Conservation (phyloP, 1,140 invertebrate genomes). For the Pachypeltis micranthus region DNA sequence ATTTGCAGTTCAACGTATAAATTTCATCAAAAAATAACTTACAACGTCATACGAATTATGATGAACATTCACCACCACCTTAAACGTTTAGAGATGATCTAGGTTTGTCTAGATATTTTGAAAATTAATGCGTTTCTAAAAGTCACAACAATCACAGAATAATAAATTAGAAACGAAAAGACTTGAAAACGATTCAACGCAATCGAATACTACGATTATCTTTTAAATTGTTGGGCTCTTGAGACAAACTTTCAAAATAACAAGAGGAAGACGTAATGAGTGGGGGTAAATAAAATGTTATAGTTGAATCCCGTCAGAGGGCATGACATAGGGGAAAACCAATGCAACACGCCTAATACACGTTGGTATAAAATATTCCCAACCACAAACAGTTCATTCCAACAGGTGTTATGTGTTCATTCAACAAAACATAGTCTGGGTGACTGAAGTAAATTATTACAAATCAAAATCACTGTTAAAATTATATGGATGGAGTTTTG, state of each 20-base stretch:
- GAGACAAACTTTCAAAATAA: conserved; percentile 1
- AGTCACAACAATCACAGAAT: background rate
- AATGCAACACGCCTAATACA: background rate
- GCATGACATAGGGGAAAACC: background rate
- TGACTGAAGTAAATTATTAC: background rate
- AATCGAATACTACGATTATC: background rate
- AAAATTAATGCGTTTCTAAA: background rate
- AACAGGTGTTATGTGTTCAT: background rate
- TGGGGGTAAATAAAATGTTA: background rate
- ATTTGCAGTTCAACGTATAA: too few species aligned
- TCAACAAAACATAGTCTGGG: background rate
- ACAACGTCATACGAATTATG: too few species aligned
- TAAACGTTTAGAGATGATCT: too few species aligned
- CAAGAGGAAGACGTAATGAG: too few species aligned
- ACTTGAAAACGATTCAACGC: background rate
- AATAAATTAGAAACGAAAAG: background rate
- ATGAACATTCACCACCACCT: too few species aligned
- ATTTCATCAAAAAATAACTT: too few species aligned
- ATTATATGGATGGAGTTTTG: background rate
- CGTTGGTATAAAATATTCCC: background rate
- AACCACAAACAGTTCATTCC: background rate
- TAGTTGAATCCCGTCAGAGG: background rate
- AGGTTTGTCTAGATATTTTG: too few species aligned
- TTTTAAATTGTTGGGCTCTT: background rate
- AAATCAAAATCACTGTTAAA: conserved; percentile 23